phyloP scores from a whole-genome alignment of 1,140 invertebrate species.

The Pachypeltis micranthus region DNA sequence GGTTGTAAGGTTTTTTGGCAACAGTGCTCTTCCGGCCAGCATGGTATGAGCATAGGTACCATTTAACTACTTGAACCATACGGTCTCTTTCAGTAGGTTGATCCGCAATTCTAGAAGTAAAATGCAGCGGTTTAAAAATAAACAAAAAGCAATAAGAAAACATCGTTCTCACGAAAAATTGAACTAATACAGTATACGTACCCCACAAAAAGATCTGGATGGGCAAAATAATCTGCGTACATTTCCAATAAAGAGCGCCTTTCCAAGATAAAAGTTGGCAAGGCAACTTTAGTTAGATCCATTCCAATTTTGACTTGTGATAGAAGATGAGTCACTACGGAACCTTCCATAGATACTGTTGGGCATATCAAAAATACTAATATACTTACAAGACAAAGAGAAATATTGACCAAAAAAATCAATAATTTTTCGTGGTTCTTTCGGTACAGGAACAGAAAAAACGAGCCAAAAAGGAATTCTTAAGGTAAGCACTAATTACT shows the following conservation, averaged over 20 bases:
- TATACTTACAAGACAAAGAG: too few relatives aligned
- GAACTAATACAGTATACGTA: constrained; percentile 48
- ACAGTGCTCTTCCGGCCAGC: constrained; percentile 88
- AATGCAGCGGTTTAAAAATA: not conserved
- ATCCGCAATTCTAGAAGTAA: constrained; percentile 61
- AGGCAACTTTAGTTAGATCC: constrained; percentile 93
- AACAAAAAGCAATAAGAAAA: too few relatives aligned
- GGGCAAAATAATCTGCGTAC: constrained; percentile 97
- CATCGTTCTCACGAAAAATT: too few relatives aligned
- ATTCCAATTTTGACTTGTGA: constrained; percentile 96
- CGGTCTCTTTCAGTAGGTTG: constrained; percentile 68
- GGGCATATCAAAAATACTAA: too few relatives aligned
- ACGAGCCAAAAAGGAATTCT: too few relatives aligned
- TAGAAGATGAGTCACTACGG: constrained; percentile 83
- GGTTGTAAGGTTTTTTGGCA: constrained; percentile 96
- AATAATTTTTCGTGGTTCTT: too few relatives aligned
- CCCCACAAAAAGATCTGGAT: constrained; percentile 91
- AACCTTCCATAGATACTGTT: constrained; percentile 64
- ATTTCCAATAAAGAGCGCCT: constrained; percentile 90
- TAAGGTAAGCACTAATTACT: too few relatives aligned
- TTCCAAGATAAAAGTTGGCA: constrained; percentile 95
- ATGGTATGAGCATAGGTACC: constrained; percentile 96
- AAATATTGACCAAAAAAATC: too few relatives aligned
- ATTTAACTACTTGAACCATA: constrained; percentile 84
- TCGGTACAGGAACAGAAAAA: too few relatives aligned